Evolutionary conservation across 2,888 invertebrate genomes (phyloP).

Genomic region (Temnothorax rugatulus): DNA sequence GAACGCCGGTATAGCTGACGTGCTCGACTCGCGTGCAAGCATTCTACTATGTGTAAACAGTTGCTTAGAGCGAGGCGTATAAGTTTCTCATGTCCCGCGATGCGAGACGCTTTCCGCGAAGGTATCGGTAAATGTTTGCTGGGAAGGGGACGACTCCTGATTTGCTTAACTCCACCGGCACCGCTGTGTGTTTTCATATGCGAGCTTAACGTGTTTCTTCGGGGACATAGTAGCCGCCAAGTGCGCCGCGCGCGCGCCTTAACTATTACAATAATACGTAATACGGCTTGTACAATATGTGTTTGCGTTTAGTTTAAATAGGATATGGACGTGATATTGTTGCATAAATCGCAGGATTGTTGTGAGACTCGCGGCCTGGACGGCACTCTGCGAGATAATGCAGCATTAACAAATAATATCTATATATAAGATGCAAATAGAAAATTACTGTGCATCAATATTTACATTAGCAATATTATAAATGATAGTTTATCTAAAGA

Average conservation of each 20-base stretch:
- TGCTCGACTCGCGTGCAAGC: conserved; percentile 62
- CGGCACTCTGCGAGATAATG: not conserved
- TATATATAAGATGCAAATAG: not conserved
- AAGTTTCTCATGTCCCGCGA: conserved; percentile 72
- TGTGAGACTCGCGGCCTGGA: not conserved
- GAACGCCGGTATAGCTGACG: conserved; percentile 61
- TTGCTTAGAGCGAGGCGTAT: conserved; percentile 68
- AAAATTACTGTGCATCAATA: not conserved
- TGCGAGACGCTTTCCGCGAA: conserved; percentile 80
- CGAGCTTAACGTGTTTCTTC: conserved; percentile 38
- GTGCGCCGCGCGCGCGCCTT: conserved; percentile 35
- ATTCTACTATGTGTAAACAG: conserved; percentile 72
- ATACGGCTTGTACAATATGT: not conserved
- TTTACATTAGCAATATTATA: not conserved
- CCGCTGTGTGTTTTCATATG: conserved; percentile 36
- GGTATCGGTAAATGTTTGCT: conserved; percentile 78
- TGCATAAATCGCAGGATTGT: conserved; percentile 28
- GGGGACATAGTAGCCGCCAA: conserved; percentile 34
- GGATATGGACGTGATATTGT: conserved; percentile 19
- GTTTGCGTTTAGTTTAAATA: conserved; percentile 25
- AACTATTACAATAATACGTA: conserved; percentile 6
- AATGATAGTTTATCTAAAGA: not conserved
- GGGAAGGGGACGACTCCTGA: conserved; percentile 61
- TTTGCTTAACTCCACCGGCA: conserved; percentile 56
- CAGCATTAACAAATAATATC: conserved; percentile 13